Evolutionary conservation across 2,797 vertebrate species (phyloP).

Genomic region (Tokudaia tokunoshimensis): DNA sequence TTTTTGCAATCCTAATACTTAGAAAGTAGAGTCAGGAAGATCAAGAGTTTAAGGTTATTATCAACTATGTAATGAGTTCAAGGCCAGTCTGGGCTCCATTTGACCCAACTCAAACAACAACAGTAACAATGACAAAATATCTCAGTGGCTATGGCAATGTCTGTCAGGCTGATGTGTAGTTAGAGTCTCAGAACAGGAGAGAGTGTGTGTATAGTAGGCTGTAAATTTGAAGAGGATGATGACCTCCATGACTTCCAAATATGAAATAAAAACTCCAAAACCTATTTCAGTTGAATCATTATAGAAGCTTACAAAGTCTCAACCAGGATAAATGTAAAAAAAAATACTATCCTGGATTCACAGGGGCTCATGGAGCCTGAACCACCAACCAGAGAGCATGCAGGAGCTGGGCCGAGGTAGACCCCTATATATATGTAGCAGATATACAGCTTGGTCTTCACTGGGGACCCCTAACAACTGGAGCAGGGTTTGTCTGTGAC

Average conservation of each 20-base stretch:
- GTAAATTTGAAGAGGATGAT: background rate
- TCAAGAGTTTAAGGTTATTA: background rate
- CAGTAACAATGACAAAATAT: background rate
- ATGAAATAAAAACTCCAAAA: background rate
- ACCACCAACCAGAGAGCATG: too few species aligned
- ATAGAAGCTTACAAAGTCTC: background rate
- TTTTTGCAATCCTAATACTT: background rate
- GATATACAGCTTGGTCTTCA: background rate
- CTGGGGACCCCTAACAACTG: background rate
- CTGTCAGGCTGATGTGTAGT: background rate
- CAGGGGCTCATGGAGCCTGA: background rate
- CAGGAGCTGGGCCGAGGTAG: too few species aligned
- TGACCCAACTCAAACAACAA: background rate
- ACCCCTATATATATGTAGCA: too few species aligned
- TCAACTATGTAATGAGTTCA: background rate
- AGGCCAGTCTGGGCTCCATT: background rate
- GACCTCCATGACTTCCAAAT: background rate
- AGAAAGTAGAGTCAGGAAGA: background rate
- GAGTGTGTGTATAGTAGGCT: background rate
- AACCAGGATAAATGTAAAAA: slow-evolving; percentile 2
- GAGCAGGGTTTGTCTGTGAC: background rate
- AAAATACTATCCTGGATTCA: background rate
- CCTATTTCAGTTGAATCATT: background rate
- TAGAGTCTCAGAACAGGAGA: background rate
- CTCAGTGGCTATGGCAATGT: background rate